Evolutionary conservation across 2,113 vertebrate genomes (phyloP).

Genomic region (Rhinogobius similis): DNA sequence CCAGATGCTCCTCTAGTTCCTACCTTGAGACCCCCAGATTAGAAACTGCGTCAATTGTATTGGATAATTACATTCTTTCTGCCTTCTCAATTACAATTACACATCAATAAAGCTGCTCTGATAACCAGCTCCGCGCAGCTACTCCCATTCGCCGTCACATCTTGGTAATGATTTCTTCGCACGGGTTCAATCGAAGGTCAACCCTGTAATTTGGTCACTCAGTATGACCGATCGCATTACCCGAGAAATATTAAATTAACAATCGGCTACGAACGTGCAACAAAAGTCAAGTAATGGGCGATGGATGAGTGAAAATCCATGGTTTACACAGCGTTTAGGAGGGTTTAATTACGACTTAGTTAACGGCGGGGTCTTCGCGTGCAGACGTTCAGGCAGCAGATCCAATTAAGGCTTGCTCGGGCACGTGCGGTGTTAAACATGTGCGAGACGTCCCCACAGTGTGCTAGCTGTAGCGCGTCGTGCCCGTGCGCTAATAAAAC

Average conservation of each 20-base stretch:
- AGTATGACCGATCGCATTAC: background rate
- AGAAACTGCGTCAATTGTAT: background rate
- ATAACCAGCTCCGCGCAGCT: background rate
- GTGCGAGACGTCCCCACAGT: slow-evolving; percentile 41
- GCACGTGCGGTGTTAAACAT: slow-evolving; percentile 23
- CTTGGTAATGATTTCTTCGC: background rate
- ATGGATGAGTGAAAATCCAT: background rate
- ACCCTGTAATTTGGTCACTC: background rate
- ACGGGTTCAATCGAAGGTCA: background rate
- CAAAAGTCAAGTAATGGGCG: background rate
- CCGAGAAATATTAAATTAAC: background rate
- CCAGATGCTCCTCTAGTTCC: background rate
- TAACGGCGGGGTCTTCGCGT: background rate
- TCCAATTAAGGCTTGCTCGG: slow-evolving; percentile 38
- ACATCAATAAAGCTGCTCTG: background rate
- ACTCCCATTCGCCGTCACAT: background rate
- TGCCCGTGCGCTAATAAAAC: slow-evolving; percentile 43
- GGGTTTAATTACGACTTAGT: slow-evolving; percentile 19
- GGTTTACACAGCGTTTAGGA: background rate
- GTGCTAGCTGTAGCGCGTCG: slow-evolving; percentile 25
- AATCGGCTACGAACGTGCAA: background rate
- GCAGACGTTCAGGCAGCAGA: slow-evolving; percentile 10
- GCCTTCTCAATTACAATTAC: slow-evolving; percentile 4
- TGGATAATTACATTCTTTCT: background rate
- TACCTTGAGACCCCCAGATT: background rate